Base-by-base conservation (phyloP, 2,113 vertebrate species). In the Oncorhynchus masou region DNA sequence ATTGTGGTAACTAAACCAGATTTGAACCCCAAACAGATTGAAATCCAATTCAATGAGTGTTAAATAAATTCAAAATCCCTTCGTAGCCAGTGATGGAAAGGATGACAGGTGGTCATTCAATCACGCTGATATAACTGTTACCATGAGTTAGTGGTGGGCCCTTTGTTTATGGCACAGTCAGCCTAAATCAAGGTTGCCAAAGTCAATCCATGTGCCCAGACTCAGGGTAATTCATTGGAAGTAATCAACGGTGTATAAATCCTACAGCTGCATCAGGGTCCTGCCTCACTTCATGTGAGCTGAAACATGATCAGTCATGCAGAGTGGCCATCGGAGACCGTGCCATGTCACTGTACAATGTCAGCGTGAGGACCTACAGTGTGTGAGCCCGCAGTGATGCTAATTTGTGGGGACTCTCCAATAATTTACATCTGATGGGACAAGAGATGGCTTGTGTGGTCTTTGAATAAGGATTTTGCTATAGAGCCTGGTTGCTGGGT, bases 111-210 rank as follows among this genome's bases (percentile, higher is more conserved):
- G 64, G 64, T 24, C 22, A 45, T 45, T 45, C 39, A 27, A 27
- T 72, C 51, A 54, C 1, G 11, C 72, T 62, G 57, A 73, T 64
- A n/a, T 39, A 27, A 68, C 27, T 15, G 29, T 34, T 68, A 31
- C 67, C 31, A 3, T 68, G 31, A 34, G 67, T 39, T 31, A 2
- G 29, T 31, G 7, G 15, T 20, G 15, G 4, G 31, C 8, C 67
- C 80, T 77, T n/a, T 75, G 57, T 83, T 92, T 88, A 90, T 81
- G 60, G 78, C 80, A 76, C 77, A 29, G 74, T 68, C 66, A 76
- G 68, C 59, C 72, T 74, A 76, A 74, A 79, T 74, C 76, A 69
- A 74, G 49, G 70, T 76, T 68, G 39, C 29, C 31, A 34, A 34
- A 34, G 31, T 34, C 31, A 34, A 34, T 34, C 31, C 25, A 51